Evolutionary conservation across 2,888 invertebrate species (phyloP).

Genomic region (Oxytorus armatus): DNA sequence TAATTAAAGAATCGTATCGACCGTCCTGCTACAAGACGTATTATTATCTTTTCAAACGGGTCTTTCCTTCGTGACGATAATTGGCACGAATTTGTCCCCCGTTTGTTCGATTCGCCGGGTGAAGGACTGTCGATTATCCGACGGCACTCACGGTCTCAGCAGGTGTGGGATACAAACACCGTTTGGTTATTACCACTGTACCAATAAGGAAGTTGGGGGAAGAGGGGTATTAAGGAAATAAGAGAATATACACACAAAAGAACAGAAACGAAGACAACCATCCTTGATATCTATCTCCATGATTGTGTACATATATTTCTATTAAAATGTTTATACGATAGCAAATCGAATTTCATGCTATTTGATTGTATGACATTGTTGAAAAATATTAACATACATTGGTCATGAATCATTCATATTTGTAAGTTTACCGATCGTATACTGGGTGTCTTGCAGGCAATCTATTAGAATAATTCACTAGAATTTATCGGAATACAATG

Average conservation of each 20-base stretch:
- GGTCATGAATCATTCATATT: too few relatives aligned
- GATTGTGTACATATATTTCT: too few relatives aligned
- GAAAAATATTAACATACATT: too few relatives aligned
- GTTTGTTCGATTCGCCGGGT: conserved; percentile 68
- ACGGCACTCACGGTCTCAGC: conserved; percentile 35
- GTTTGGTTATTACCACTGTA: conserved; percentile 14
- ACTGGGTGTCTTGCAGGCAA: too few relatives aligned
- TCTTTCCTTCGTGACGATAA: conserved; percentile 68
- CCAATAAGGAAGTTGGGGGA: background rate
- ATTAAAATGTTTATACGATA: background rate
- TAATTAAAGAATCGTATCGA: conserved; percentile 57
- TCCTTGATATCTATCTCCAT: too few relatives aligned
- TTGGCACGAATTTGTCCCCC: conserved; percentile 71
- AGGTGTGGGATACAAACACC: conserved; percentile 39
- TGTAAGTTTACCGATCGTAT: too few relatives aligned
- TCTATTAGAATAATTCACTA: too few relatives aligned
- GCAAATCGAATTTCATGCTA: background rate
- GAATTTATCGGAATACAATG: too few relatives aligned
- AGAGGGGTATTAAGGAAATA: too few relatives aligned
- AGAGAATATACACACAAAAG: too few relatives aligned
- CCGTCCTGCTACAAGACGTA: conserved; percentile 23
- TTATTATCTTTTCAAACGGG: conserved; percentile 49
- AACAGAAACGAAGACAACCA: too few relatives aligned
- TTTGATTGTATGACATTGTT: too few relatives aligned
- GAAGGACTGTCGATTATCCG: conserved; percentile 45